Base-by-base conservation (phyloP, 2,888 invertebrate species). In the Andrena trimmerana region DNA sequence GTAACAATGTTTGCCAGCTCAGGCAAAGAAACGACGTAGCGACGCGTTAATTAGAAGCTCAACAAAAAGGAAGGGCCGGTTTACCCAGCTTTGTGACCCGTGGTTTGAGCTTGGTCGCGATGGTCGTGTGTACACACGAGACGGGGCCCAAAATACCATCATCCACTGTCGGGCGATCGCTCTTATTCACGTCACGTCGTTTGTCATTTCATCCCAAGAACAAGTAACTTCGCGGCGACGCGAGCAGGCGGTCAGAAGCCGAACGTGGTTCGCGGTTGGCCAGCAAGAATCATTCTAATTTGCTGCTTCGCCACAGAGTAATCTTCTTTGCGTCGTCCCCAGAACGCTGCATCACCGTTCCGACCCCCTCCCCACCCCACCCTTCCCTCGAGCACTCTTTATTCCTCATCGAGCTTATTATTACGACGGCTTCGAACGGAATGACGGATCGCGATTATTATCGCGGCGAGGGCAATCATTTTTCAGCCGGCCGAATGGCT, bases 201-300 rank as follows among this genome's bases (percentile, higher is more conserved):
- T 90, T 87, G 87, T 90, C 88, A 87, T 86, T 89, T 88, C 85
- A 86, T 87, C 83, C 42, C 69, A 57, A 54, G 82, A 81, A 77
- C 69, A 81, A 86, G 75, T 10, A 74, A 75, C 75, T 75, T 70
- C 78, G 72, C 78, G 77, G 78, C 73, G 78, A 50, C 20, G 62
- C 59, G 54, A 27, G 66, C 62, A 73, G 62, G 63, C 65, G 66
- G 50, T 42, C 68, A 66, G 75, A 66, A 57, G 68, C 70, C n/a
- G 78, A 74, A 75, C 62, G 72, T 42, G 16, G 42, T 16, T 42
- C 66, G 75, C 65, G 71, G 57, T 20, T 4, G 57, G 63, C 74
- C 75, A 50, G 31, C 83, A 77, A 85, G 86, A 86, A 86, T 87
- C 84, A 81, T 81, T 79, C 86, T 76, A 86, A 87, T 85, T 89